Evolutionary conservation across 2,888 invertebrate genomes (phyloP).

Genomic region (Pollenia griseotomentosa): DNA sequence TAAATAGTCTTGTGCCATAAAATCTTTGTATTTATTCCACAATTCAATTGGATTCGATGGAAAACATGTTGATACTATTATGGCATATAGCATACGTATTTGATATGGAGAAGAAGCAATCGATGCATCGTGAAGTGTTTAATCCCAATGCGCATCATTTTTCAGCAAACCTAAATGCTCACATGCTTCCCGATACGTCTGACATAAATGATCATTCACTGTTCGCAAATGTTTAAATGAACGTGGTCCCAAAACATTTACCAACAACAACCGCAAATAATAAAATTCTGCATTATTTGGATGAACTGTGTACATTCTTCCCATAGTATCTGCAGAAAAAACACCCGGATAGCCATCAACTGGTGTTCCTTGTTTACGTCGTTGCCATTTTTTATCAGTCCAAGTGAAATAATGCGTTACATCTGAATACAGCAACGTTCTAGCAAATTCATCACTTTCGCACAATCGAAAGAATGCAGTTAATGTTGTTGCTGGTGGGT

Average conservation of each 20-base stretch:
- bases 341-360: too few relatives aligned
- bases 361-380: too few relatives aligned
- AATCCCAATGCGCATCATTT: constrained; percentile 55
- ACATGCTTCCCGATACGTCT: constrained; percentile 58
- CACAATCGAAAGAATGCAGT: too few relatives aligned
- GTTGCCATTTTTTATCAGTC: too few relatives aligned
- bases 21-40: constrained; percentile 67
- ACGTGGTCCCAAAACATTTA: constrained; percentile 45
- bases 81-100: constrained; percentile 63
- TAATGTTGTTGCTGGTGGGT: too few relatives aligned
- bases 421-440: too few relatives aligned
- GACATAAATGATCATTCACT: constrained; percentile 77
- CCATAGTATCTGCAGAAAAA: too few relatives aligned
- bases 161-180: constrained; percentile 29
- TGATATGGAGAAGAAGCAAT: constrained; percentile 32
- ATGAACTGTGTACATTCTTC: too few relatives aligned
- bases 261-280: constrained; percentile 49
- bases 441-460: too few relatives aligned
- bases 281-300: too few relatives aligned
- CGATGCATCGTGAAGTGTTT: constrained; percentile 29
- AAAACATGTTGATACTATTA: constrained; percentile 57
- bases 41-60: constrained; percentile 62
- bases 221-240: constrained; percentile 77
- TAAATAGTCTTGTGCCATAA: too few relatives aligned
- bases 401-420: too few relatives aligned